These are phyloP conservation scores for Nemotelus nigrinus DNA, from an alignment of 2,888 invertebrate species.

Conservation along the genomic window DNA sequence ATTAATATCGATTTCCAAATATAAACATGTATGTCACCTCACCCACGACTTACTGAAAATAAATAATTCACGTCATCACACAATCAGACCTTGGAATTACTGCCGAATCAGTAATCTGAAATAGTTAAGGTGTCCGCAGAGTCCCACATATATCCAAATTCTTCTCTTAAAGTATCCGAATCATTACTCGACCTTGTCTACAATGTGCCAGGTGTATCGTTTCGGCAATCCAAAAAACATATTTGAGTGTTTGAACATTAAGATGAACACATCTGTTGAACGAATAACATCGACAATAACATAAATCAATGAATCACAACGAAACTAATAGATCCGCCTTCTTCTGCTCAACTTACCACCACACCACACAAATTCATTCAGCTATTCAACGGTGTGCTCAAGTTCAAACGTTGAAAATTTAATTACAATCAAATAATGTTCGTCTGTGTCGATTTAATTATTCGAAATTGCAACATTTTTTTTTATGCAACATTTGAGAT, in stretches of 20 bases:
- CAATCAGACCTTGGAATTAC: too few species aligned
- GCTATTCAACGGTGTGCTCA: conserved; percentile 6
- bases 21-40: too few species aligned
- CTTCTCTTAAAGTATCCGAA: neutral
- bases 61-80: too few species aligned
- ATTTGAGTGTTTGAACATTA: too few species aligned
- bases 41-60: too few species aligned
- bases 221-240: neutral
- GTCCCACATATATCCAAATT: too few species aligned
- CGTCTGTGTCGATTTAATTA: neutral
- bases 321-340: conserved; percentile 33
- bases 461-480: conserved; percentile 37
- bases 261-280: neutral
- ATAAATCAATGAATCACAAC: neutral
- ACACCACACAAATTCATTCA: neutral
- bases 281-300: neutral
- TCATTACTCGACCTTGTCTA: conserved; percentile 34
- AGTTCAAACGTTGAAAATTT: conserved; percentile 14
- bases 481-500: neutral
- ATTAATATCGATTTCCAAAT: too few species aligned
- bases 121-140: too few species aligned
- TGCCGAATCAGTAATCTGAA: too few species aligned
- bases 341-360: neutral
- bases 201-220: conserved; percentile 23
- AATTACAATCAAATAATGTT: conserved; percentile 8